Conservation (phyloP, 2,888 invertebrate species). For the Dicycla oo region DNA sequence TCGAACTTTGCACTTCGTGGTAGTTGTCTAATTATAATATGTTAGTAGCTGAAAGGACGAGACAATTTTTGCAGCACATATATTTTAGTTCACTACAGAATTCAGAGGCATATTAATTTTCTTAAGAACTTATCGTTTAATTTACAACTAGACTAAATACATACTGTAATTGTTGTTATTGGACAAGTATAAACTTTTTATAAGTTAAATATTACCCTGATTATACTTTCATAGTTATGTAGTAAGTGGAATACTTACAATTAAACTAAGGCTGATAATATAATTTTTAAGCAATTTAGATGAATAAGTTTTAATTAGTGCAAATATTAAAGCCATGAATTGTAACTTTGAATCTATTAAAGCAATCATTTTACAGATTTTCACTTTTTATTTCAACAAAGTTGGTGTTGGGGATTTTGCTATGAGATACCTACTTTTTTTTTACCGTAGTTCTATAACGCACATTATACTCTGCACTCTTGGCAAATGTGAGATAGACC, state of each 20-base stretch:
- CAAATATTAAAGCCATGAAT: conserved; percentile 17
- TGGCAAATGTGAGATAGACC: background rate
- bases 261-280: conserved; percentile 51
- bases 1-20: no score
- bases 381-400: background rate
- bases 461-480: background rate
- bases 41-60: no score
- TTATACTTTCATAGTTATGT: conserved; percentile 9
- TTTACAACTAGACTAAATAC: background rate
- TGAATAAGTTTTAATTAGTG: conserved; percentile 27
- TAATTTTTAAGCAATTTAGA: conserved; percentile 15
- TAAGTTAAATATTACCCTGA: background rate
- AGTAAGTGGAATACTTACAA: conserved; percentile 17
- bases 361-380: conserved; percentile 4
- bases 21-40: no score
- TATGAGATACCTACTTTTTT: background rate
- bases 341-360: conserved; percentile 35
- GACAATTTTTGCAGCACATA: no score
- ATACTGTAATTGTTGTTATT: background rate
- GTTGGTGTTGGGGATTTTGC: background rate
- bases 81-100: no score
- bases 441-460: background rate
- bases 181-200: background rate
- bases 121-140: background rate
- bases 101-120: background rate